A percentile compares a stretch with the other conserved stretches of the same genome.
Conservation (phyloP, 2,888 invertebrate species). For the Helleia helle region DNA sequence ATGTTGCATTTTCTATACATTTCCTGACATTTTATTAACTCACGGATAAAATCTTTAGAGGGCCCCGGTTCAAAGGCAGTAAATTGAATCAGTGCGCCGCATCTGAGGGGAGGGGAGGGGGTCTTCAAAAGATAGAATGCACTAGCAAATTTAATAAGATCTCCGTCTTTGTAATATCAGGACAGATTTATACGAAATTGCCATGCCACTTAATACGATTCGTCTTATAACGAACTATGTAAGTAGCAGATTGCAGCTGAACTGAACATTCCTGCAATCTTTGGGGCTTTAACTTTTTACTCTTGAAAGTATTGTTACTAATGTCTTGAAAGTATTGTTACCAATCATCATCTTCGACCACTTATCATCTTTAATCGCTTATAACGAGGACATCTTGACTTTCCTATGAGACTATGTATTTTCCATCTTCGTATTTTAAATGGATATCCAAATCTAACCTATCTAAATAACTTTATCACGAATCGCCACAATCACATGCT, state of each 20-base stretch:
- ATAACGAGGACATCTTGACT: too few species aligned
- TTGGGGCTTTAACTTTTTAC: conserved; percentile 1
- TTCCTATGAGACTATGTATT: too few species aligned
- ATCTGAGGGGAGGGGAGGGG: conserved; percentile 12
- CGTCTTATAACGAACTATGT: conserved; percentile 7
- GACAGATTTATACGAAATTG: conserved; percentile 9
- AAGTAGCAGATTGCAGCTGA: conserved; percentile 9
- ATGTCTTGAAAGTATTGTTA: too few species aligned
- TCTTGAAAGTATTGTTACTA: neutral
- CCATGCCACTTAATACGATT: conserved; percentile 8
- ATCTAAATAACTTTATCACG: too few species aligned
- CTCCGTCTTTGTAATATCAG: conserved; percentile 10
- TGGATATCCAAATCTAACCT: too few species aligned
- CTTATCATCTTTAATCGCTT: too few species aligned
- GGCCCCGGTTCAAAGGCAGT: conserved; percentile 15
- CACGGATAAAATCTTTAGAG: conserved; percentile 15
- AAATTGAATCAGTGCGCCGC: conserved; percentile 18
- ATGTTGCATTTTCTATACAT: conserved; percentile 19
- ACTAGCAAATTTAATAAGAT: conserved; percentile 13
- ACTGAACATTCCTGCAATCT: conserved; percentile 6
- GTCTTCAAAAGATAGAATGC: conserved; percentile 13
- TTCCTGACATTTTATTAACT: conserved; percentile 19
- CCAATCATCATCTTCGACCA: too few species aligned
- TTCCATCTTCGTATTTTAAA: too few species aligned
- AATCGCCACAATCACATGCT: too few species aligned